Evolutionary conservation across 2,797 vertebrate species (phyloP), one percentile per base, ranked within the genome.

Genomic region (Cyclopterus lumpus): DNA sequence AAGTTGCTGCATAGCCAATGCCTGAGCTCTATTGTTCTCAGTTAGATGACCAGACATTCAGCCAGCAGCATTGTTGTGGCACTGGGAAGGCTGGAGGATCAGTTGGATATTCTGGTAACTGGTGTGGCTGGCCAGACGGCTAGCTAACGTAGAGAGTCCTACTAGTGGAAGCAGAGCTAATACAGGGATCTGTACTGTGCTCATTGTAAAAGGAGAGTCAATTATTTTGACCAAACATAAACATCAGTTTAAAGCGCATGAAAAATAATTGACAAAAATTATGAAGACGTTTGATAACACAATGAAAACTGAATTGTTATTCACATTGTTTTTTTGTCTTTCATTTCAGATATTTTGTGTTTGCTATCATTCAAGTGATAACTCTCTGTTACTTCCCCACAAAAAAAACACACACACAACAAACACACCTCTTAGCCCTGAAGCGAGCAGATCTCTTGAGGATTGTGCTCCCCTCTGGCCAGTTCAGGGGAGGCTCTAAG

Each of bases 401-500:
- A 46, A 70, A 70, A 81, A 82, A 75, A 54, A 40, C 12, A 40
- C 2, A 62, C 59, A 75, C 40, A 65, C 77, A 86, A 91, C 84
- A 87, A 87, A 82, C 82, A 84, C 81, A 88, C 84, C 89, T 90
- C 86, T 84, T 88, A 90, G 81, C 87, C 91, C 86, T 81, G 77
- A 83, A 91, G 90, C 79, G 67, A 80, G 85, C 18, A 57, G 73
- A 85, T 92, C 92, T 93, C 93, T 85, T 1, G 89, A 91, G 92
- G 86, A 83, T 66, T 73, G 48, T 61, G 83, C 55, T 92, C 89
- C 91, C 91, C 83, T 83, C 75, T 85, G 89, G 87, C 88, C 73
- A 86, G 88, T 91, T 89, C 82, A 85, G 84, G 84, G 79, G 84
- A 91, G 69, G 88, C 90, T 94, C 93, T 92, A 94, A 95, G 94